phyloP scores from a whole-genome alignment of 2,797 vertebrate genomes.

The Platalea minor region DNA sequence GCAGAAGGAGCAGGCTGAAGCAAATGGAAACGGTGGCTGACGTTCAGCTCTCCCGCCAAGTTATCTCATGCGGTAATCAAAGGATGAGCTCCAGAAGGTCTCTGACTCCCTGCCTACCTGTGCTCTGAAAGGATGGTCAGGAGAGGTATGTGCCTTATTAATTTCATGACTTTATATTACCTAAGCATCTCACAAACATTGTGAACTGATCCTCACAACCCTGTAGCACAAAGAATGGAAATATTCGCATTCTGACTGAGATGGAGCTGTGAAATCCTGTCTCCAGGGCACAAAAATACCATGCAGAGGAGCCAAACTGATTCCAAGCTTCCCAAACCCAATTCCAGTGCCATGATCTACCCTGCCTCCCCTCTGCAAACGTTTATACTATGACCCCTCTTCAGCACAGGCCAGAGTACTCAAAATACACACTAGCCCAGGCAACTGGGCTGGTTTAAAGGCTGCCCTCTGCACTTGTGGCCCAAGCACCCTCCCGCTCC shows the following conservation, averaged over 20 bases:
- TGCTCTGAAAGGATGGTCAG: background rate
- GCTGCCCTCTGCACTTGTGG: background rate
- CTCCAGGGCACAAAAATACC: background rate
- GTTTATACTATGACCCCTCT: accelerated
- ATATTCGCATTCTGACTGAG: accelerated
- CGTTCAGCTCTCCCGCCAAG: background rate
- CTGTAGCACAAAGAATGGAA: background rate
- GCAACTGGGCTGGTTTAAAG: background rate
- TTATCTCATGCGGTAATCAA: background rate
- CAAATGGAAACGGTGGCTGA: background rate
- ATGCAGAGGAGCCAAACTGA: background rate
- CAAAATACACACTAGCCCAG: background rate
- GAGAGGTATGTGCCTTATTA: background rate
- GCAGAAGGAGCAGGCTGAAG: background rate
- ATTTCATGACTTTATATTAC: background rate
- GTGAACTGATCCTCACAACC: background rate
- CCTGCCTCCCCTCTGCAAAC: background rate
- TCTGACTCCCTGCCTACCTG: background rate
- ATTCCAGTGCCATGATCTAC: background rate
- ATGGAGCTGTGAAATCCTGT: background rate
- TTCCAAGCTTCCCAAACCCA: background rate
- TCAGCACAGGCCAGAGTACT: background rate
- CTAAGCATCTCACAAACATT: background rate
- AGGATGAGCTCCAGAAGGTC: background rate
- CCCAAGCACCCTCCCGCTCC: background rate